Evolutionary conservation across 2,113 vertebrate genomes (phyloP), one percentile per base, ranked within the genome.

Genomic region (Festucalex cinctus): DNA sequence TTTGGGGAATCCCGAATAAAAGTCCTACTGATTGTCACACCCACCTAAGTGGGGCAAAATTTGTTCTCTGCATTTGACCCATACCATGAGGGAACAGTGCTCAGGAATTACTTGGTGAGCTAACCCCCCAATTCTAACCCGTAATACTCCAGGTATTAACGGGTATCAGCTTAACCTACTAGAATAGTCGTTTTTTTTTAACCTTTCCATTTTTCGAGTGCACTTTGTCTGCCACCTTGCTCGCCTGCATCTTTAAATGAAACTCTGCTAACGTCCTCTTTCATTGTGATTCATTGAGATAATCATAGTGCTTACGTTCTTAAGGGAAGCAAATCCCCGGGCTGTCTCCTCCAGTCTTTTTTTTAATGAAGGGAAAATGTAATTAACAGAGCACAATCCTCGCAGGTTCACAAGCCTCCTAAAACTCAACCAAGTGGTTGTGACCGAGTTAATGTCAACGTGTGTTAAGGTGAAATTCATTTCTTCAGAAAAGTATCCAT

Each of bases 341-440:
- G 24, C 76, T 60, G 73, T 74, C 80, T 65, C 65, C 74, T 69
- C 68, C 51, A 20, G 63, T 70, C 51, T 63, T 59, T 36, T 59
- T 59, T 59, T 69, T 78, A 84, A 79, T 79, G 65, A 65, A 71
- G 59, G 39, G 41, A 41, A 70, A 71, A 61, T 83, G 70, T 85
- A 83, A 89, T 88, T 88, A 89, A 81, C 41, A 58, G 61, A 70
- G 63, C 39, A 35, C 61, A 76, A 19, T 70, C 39, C 71, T 71
- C 51, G 1, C 62, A 63, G 81, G 70, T 69, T 75, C 68, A 51
- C 56, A 35, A 6, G 60, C 19, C 22, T 66, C 24, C 28, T 69
- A 35, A 69, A 63, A 36, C 49, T 69, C 69, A 65, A 32, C 43
- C 57, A 41, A 80, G 48, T 66, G 28, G 61, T 64, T 48, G 14